Conservation (phyloP, 2,888 invertebrate species). For the Pseudoips prasinana region DNA sequence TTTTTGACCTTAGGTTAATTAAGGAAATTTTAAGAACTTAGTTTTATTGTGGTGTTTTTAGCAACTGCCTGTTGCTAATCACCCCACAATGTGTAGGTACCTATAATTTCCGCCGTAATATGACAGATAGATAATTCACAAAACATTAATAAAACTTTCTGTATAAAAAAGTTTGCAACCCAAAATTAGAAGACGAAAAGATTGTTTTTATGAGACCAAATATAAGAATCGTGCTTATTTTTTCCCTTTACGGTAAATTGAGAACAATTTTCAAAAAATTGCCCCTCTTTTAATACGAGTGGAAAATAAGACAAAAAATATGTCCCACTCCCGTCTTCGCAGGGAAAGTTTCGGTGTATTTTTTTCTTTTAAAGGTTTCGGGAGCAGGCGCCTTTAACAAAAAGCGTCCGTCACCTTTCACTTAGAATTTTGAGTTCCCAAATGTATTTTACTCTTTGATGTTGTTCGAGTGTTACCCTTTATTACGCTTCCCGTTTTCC, state of each 20-base stretch:
- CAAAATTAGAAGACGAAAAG: too few species aligned
- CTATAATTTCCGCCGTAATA: too few species aligned
- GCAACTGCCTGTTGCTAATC: too few species aligned
- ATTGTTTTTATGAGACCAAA: too few species aligned
- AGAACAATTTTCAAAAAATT: conserved; percentile 12
- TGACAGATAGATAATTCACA: too few species aligned
- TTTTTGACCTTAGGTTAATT: too few species aligned
- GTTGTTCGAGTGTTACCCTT: conserved; percentile 53
- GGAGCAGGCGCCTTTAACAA: conserved; percentile 46
- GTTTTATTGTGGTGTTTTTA: too few species aligned
- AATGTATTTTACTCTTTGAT: conserved; percentile 55
- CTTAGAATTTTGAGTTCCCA: conserved; percentile 34
- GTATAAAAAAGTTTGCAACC: too few species aligned
- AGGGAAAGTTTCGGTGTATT: conserved; percentile 37
- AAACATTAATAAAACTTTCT: too few species aligned
- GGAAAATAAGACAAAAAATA: conserved; percentile 17
- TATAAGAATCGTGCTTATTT: background rate
- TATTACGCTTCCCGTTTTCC: conserved; percentile 34
- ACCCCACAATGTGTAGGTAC: too few species aligned
- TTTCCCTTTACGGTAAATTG: background rate
- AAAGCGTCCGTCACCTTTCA: conserved; percentile 40
- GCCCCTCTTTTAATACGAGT: conserved; percentile 11
- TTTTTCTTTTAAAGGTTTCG: conserved; percentile 41
- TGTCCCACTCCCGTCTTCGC: conserved; percentile 16
- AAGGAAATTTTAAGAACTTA: too few species aligned